phyloP scores from a whole-genome alignment of 2,113 vertebrate species.

The Polypterus bichir region DNA sequence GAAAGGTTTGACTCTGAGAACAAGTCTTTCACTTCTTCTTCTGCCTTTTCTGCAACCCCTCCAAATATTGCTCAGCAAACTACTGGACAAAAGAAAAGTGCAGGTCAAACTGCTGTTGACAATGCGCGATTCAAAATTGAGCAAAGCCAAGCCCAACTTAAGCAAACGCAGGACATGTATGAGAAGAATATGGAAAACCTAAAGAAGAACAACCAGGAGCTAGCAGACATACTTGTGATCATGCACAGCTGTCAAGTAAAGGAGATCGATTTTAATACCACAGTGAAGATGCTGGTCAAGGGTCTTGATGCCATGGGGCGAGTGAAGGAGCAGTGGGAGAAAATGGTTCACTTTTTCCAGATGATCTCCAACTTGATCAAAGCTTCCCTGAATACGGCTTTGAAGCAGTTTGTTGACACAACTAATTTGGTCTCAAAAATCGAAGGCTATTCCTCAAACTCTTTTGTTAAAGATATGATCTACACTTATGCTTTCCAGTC shows the following conservation, averaged over 20 bases:
- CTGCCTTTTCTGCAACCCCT: not conserved
- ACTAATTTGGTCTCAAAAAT: not conserved
- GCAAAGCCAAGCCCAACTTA: slow-evolving; percentile 20
- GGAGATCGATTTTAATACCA: slow-evolving; percentile 26
- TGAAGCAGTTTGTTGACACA: slow-evolving; percentile 21
- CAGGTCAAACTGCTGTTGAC: not conserved
- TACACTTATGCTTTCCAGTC: slow-evolving; percentile 29
- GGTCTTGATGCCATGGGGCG: slow-evolving; percentile 27
- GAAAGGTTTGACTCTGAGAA: slow-evolving; percentile 18
- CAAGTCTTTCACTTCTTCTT: slow-evolving; percentile 8
- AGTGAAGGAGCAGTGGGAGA: slow-evolving; percentile 32
- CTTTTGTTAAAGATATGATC: slow-evolving; percentile 26
- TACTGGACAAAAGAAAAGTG: not conserved
- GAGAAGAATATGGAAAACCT: slow-evolving; percentile 22
- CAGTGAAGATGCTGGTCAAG: slow-evolving; percentile 22
- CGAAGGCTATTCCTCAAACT: slow-evolving; percentile 10
- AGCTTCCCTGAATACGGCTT: slow-evolving; percentile 16
- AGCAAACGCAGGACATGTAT: slow-evolving; percentile 13
- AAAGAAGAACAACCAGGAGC: slow-evolving; percentile 24
- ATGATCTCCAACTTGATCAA: slow-evolving; percentile 35
- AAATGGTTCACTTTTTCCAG: slow-evolving; percentile 36
- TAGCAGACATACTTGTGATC: slow-evolving; percentile 21
- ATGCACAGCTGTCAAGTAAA: slow-evolving; percentile 24
- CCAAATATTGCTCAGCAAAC: not conserved
- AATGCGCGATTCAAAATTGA: slow-evolving; percentile 12